Evolutionary conservation across 2,797 vertebrate genomes (phyloP).

Genomic region (Todus mexicanus): DNA sequence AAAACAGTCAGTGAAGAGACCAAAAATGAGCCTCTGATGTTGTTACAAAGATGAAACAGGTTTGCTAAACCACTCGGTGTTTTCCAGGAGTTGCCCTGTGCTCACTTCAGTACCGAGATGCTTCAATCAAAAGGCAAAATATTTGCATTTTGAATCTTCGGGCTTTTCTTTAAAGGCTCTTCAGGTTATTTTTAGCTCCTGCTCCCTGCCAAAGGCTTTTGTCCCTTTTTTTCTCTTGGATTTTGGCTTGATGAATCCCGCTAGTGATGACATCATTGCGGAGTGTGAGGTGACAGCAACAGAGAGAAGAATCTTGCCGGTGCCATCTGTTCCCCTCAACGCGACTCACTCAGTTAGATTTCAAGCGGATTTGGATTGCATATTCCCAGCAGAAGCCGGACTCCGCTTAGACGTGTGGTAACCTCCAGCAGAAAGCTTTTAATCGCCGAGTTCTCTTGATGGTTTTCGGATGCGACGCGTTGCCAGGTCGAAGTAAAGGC

Average conservation of each 20-base stretch:
- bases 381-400: background rate
- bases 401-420: background rate
- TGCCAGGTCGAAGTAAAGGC: background rate
- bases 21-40: background rate
- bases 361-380: background rate
- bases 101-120: background rate
- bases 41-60: background rate
- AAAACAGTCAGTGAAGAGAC: background rate
- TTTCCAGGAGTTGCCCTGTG: background rate
- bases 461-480: background rate
- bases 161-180: constrained; percentile 4
- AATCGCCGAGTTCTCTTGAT: background rate
- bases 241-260: constrained; percentile 17
- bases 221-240: background rate
- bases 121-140: background rate
- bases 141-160: constrained; percentile 26
- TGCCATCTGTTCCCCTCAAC: constrained; percentile 13
- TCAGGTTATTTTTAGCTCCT: background rate
- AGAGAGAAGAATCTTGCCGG: background rate
- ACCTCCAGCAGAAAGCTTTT: background rate
- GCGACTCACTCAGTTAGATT: background rate
- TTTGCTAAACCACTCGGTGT: background rate
- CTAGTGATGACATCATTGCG: background rate
- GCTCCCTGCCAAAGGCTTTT: constrained; percentile 10
- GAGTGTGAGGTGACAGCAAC: constrained; percentile 28